These are phyloP conservation scores for Chaetophractus vellerosus DNA, from an alignment of 2,797 vertebrate species.

Conservation along the genomic window DNA sequence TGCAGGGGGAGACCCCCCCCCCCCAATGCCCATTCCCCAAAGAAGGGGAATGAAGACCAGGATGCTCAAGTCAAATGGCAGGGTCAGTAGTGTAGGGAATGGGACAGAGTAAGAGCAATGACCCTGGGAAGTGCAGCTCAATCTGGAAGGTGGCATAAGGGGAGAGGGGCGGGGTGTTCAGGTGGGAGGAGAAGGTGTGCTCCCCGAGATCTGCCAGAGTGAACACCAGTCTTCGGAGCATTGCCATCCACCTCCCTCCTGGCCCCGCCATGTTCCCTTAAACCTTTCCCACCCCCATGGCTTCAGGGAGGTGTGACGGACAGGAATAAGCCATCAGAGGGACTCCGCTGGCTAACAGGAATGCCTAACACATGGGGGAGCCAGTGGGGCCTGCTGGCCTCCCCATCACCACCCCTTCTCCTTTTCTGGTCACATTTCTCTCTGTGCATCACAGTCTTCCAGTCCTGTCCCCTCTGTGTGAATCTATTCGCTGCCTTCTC, in stretches of 20 bases:
- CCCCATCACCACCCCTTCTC: neutral
- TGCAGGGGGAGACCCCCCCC: fast-evolving
- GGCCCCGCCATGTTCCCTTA: neutral
- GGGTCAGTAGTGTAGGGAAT: neutral
- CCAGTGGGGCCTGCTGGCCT: neutral
- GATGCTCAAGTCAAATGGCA: neutral
- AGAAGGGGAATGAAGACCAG: neutral
- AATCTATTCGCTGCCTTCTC: neutral
- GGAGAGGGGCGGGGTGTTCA: neutral
- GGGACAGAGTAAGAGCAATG: neutral
- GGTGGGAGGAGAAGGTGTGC: neutral
- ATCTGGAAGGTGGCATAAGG: neutral
- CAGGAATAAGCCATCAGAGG: neutral
- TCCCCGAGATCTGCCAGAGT: neutral
- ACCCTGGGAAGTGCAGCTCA: neutral
- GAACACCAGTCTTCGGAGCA: neutral
- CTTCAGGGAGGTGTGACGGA: neutral
- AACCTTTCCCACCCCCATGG: neutral
- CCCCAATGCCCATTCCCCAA: too few species aligned
- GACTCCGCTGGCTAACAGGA: neutral
- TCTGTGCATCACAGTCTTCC: neutral
- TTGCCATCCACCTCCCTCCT: neutral
- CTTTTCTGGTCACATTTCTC: neutral
- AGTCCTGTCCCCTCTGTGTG: neutral
- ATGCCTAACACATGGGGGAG: neutral